A percentile compares a stretch with the other conserved stretches of the same genome.
These are phyloP conservation scores for Platypus cylindrus DNA, from an alignment of 2,888 invertebrate genomes.

Conservation along the genomic window DNA sequence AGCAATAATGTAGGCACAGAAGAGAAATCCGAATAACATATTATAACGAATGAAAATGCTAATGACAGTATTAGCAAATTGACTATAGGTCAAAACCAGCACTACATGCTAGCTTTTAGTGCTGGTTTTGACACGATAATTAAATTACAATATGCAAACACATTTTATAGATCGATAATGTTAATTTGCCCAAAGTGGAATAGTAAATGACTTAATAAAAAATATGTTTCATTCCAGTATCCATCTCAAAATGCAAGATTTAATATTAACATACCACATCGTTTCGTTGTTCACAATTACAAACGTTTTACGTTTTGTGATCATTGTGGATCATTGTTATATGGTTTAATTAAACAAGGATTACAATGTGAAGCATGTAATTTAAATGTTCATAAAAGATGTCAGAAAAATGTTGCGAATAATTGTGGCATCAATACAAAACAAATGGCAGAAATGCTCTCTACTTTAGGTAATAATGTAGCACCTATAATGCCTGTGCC, in stretches of 20 bases:
- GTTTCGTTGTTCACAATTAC: slow-evolving; percentile 91
- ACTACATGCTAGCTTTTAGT: too few relatives aligned
- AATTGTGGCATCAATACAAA: slow-evolving; percentile 98
- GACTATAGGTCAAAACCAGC: too few relatives aligned
- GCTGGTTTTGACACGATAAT: too few relatives aligned
- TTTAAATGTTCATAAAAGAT: slow-evolving; percentile 97
- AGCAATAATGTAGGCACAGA: too few relatives aligned
- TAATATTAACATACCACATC: slow-evolving; percentile 97
- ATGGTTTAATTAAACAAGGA: slow-evolving; percentile 92
- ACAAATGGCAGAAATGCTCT: slow-evolving; percentile 87
- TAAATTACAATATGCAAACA: neutral
- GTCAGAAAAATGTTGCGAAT: slow-evolving; percentile 98
- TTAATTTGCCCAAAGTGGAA: too few relatives aligned
- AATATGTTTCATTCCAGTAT: too few relatives aligned
- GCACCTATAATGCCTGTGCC: slow-evolving; percentile 4
- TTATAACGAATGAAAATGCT: too few relatives aligned
- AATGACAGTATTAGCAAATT: too few relatives aligned
- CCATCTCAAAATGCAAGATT: slow-evolving; percentile 52
- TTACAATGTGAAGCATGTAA: slow-evolving; percentile 92
- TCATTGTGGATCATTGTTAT: slow-evolving; percentile 95
- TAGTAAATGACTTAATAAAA: too few relatives aligned
- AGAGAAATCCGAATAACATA: too few relatives aligned
- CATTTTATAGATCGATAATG: too few relatives aligned
- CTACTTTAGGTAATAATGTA: slow-evolving; percentile 59
- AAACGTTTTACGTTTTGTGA: slow-evolving; percentile 99